Evolutionary conservation across 2,113 vertebrate genomes (phyloP).

Genomic region (Cyanistes caeruleus): DNA sequence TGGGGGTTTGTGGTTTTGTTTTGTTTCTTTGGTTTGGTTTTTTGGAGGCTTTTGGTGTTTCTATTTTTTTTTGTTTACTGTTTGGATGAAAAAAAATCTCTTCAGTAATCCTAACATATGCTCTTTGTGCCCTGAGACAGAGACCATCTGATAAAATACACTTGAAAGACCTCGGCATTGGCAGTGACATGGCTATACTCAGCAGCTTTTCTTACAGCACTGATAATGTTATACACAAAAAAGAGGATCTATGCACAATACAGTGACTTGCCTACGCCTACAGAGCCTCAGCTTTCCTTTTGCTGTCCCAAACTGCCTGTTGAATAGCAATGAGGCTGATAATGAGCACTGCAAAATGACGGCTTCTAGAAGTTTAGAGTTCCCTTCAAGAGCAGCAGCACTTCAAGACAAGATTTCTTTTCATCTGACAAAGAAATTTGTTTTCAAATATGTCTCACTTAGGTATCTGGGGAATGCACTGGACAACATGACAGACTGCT

Average conservation of each 20-base stretch:
- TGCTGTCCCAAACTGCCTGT: neutral
- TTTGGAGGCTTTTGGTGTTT: neutral
- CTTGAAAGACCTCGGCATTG: neutral
- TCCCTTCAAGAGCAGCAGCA: neutral
- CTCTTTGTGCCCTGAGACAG: neutral
- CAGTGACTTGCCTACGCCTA: neutral
- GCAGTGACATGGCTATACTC: neutral
- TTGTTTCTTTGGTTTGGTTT: neutral
- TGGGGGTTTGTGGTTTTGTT: no score
- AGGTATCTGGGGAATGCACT: neutral
- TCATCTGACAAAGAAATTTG: neutral
- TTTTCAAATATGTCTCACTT: neutral
- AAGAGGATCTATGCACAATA: neutral
- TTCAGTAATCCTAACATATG: neutral
- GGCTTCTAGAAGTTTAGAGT: neutral
- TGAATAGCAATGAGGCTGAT: neutral
- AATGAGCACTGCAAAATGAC: neutral
- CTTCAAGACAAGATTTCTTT: neutral
- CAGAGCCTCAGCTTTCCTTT: neutral
- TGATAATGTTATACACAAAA: neutral
- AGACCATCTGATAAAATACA: neutral
- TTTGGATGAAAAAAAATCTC: neutral
- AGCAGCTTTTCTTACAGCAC: neutral
- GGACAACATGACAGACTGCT: neutral
- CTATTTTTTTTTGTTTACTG: neutral